phyloP scores from a whole-genome alignment of 2,888 invertebrate species.

The Teleogryllus oceanicus region DNA sequence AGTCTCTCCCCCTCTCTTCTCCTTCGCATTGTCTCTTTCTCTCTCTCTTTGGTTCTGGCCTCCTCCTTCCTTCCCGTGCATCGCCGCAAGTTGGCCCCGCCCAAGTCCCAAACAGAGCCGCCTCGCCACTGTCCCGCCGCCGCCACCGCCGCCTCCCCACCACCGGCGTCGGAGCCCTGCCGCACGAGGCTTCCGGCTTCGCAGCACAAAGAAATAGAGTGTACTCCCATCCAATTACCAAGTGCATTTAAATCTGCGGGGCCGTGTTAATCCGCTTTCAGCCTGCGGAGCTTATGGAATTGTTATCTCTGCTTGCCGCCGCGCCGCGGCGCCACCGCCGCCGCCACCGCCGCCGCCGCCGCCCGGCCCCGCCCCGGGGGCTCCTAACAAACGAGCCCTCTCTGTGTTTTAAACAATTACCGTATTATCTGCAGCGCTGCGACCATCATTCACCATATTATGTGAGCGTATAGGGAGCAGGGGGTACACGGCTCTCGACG shows the following conservation, averaged over 20 bases:
- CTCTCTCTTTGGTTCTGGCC: no score
- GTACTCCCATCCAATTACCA: constrained; percentile 11
- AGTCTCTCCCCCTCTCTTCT: no score
- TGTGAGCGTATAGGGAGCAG: not conserved
- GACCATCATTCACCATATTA: constrained; percentile 1
- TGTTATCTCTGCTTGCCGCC: constrained; percentile 36
- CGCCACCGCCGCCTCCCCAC: not conserved
- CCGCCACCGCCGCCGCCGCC: not conserved
- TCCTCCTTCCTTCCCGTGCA: no score
- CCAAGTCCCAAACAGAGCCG: no score
- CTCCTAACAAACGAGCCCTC: constrained; percentile 5
- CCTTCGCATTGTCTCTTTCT: no score
- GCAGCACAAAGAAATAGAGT: constrained; percentile 2
- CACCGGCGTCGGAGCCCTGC: not conserved
- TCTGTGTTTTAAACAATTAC: constrained; percentile 11
- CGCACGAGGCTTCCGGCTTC: not conserved
- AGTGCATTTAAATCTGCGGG: constrained; percentile 2
- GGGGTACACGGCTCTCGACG: no score
- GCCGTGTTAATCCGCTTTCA: constrained; percentile 18
- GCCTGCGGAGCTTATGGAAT: constrained; percentile 37
- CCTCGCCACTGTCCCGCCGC: not conserved
- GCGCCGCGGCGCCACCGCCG: not conserved
- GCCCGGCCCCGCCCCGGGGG: not conserved
- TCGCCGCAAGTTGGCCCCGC: no score
- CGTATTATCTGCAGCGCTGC: not conserved